Conservation (phyloP, 2,113 vertebrate species). For the Merops nubicus region DNA sequence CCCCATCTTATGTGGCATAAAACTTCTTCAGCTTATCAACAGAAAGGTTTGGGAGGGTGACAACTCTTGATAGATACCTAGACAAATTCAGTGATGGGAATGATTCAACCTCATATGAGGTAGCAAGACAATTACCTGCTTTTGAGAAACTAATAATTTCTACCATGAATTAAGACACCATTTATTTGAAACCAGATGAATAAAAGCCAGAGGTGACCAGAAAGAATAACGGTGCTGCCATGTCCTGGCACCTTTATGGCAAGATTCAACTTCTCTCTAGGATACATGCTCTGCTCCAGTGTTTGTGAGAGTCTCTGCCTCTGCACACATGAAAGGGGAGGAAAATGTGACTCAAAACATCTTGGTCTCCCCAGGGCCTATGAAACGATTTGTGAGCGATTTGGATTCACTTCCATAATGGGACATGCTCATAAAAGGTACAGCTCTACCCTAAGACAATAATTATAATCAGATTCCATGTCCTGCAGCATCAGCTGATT, state of each 20-base stretch:
- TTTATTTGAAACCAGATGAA: neutral
- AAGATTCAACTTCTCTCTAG: neutral
- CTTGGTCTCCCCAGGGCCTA: neutral
- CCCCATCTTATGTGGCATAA: neutral
- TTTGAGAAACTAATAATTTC: neutral
- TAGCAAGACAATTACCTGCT: neutral
- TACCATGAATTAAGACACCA: neutral
- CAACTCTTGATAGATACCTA: neutral
- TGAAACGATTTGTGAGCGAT: neutral
- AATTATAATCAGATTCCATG: neutral
- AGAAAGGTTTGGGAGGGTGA: neutral
- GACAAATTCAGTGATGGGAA: neutral
- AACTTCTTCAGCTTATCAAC: neutral
- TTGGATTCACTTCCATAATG: neutral
- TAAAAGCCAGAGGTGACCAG: neutral
- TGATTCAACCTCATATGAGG: neutral
- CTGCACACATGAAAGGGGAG: neutral
- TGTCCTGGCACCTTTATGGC: neutral
- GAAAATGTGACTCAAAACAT: neutral
- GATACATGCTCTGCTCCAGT: neutral
- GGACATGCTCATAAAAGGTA: neutral
- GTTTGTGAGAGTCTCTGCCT: neutral
- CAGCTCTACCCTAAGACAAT: neutral
- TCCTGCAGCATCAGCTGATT: neutral
- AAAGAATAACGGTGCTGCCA: neutral